Conservation (phyloP, 2,888 invertebrate species). For the Drosophila nr. perissopoda region DNA sequence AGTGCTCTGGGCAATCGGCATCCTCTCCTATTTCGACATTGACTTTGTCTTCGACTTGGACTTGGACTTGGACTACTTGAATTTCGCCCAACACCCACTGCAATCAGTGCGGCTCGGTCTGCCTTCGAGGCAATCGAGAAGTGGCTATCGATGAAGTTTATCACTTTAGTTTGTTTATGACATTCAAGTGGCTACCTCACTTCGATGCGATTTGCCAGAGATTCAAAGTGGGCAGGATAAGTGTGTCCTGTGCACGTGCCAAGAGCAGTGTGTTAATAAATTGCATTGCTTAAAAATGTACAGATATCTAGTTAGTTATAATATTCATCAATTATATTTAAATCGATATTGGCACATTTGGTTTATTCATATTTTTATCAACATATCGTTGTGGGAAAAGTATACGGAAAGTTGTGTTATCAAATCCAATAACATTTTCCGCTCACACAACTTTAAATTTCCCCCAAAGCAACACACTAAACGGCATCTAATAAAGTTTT, state of each 20-base stretch:
- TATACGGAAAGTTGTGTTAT: background rate
- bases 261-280: background rate
- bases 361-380: background rate
- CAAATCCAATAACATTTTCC: conserved; percentile 1
- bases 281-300: background rate
- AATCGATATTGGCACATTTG: background rate
- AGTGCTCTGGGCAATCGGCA: conserved; percentile 53
- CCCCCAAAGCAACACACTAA: background rate
- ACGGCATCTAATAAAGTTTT: background rate
- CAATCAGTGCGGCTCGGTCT: background rate
- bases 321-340: background rate
- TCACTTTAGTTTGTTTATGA: conserved; percentile 37
- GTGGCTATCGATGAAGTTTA: conserved; percentile 35
- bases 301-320: background rate
- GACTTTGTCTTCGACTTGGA: background rate
- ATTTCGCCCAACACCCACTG: background rate
- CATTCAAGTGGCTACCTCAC: conserved; percentile 19
- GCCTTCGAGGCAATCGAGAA: conserved; percentile 3
- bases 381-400: background rate
- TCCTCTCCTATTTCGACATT: background rate
- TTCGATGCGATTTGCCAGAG: conserved; percentile 20
- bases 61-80: background rate
- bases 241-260: conserved; percentile 1
- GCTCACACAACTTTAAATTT: background rate
- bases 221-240: conserved; percentile 21